phyloP scores from a whole-genome alignment of 2,113 vertebrate species.

The Corapipo altera region DNA sequence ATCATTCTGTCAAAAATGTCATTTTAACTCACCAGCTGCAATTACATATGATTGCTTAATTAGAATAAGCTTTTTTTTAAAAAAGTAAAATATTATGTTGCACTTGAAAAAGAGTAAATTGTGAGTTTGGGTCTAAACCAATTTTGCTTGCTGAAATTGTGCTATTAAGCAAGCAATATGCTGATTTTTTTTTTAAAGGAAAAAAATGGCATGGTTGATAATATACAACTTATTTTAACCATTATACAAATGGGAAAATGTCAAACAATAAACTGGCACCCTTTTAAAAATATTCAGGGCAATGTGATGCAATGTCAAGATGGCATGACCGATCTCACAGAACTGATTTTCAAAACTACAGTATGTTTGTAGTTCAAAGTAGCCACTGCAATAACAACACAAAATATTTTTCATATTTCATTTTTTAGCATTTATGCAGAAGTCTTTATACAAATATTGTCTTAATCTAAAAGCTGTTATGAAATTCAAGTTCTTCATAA shows the following conservation, averaged over 20 bases:
- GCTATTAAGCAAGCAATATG: background rate
- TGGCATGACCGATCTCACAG: background rate
- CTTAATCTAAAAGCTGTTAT: background rate
- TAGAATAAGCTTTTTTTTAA: background rate
- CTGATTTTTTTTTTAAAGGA: background rate
- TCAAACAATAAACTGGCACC: background rate
- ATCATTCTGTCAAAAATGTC: background rate
- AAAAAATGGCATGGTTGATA: background rate
- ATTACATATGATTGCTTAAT: background rate
- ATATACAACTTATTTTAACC: background rate
- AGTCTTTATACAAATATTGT: background rate
- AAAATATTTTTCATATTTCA: background rate
- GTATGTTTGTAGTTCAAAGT: background rate
- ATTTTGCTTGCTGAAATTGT: conserved; percentile 1
- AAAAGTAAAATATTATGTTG: background rate
- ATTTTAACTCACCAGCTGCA: background rate
- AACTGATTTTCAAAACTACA: background rate
- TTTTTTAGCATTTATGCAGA: background rate
- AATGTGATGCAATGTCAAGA: background rate
- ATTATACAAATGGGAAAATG: background rate
- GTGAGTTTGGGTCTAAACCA: background rate
- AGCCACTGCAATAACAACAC: background rate
- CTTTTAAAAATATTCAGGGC: background rate
- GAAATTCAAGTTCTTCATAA: background rate
- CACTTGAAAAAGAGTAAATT: background rate